phyloP scores from a whole-genome alignment of 2,888 invertebrate species.

The Lagria hirta region DNA sequence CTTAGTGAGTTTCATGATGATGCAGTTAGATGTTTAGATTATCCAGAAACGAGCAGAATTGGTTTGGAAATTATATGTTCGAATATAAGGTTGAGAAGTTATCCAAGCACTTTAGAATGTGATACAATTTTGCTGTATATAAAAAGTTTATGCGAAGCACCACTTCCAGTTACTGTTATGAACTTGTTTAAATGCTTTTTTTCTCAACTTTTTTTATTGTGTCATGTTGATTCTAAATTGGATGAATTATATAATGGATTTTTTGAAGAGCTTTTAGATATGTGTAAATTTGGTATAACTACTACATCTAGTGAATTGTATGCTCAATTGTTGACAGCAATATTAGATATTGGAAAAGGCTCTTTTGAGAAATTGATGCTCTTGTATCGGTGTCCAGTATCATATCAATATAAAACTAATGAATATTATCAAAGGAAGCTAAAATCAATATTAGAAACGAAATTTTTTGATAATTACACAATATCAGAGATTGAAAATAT shows the following conservation, averaged over 20 bases:
- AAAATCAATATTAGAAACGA: slow-evolving; percentile 27
- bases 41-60: slow-evolving; percentile 26
- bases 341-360: slow-evolving; percentile 31
- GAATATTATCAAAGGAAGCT: slow-evolving; percentile 32
- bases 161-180: slow-evolving; percentile 26
- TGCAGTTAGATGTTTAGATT: slow-evolving; percentile 21
- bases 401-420: too few relatives aligned
- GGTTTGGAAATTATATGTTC: slow-evolving; percentile 34
- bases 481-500: too few relatives aligned
- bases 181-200: slow-evolving; percentile 28
- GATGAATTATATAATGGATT: slow-evolving; percentile 23
- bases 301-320: slow-evolving; percentile 31
- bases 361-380: slow-evolving; percentile 25
- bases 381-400: too few relatives aligned
- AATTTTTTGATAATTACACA: too few relatives aligned
- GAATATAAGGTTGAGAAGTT: slow-evolving; percentile 30
- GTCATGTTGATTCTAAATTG: slow-evolving; percentile 25
- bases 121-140: slow-evolving; percentile 28
- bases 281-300: slow-evolving; percentile 23
- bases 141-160: slow-evolving; percentile 21
- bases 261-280: slow-evolving; percentile 31
- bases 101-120: slow-evolving; percentile 28
- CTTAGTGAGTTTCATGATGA: slow-evolving; percentile 17
- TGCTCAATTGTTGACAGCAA: slow-evolving; percentile 32
- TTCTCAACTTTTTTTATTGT: slow-evolving; percentile 32